Percentiles rank a stretch among this genome's conserved stretches.
phyloP scores from a whole-genome alignment of 2,797 vertebrate genomes.

The Pangasius larnaudii region DNA sequence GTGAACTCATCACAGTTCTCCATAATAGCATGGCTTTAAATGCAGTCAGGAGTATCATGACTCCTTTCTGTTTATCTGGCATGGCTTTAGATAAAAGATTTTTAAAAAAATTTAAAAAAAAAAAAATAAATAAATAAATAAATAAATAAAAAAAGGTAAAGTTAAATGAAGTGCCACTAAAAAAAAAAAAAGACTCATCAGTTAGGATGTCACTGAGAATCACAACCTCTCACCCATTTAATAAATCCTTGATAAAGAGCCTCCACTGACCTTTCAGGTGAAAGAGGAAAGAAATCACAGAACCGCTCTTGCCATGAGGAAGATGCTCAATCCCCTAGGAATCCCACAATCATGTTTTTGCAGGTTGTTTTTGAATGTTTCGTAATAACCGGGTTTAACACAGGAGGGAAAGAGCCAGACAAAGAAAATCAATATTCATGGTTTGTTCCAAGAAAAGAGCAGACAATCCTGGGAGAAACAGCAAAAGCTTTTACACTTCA shows the following conservation, averaged over 20 bases:
- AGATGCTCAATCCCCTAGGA: constrained; percentile 29
- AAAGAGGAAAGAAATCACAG: background rate
- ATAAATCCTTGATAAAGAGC: constrained; percentile 13
- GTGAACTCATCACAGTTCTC: background rate
- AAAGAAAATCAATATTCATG: background rate
- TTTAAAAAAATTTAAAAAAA: background rate
- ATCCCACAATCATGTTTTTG: constrained; percentile 22
- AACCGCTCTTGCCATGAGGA: background rate
- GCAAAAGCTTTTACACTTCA: background rate
- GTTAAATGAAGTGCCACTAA: background rate
- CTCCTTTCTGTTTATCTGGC: background rate
- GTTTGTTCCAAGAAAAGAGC: constrained; percentile 7
- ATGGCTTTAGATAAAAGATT: background rate
- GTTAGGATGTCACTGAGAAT: background rate
- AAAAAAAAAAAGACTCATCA: constrained; percentile 2
- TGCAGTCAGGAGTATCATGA: background rate
- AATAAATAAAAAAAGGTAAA: background rate
- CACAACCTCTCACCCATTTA: background rate
- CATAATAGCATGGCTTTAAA: background rate
- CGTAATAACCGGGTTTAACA: background rate
- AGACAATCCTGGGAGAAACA: background rate
- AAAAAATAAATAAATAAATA: too few species aligned
- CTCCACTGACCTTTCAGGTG: background rate
- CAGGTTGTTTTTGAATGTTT: constrained; percentile 28
- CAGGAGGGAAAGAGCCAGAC: background rate